These are phyloP conservation scores for Platichthys flesus DNA, from an alignment of 2,113 vertebrate species.

Conservation along the genomic window DNA sequence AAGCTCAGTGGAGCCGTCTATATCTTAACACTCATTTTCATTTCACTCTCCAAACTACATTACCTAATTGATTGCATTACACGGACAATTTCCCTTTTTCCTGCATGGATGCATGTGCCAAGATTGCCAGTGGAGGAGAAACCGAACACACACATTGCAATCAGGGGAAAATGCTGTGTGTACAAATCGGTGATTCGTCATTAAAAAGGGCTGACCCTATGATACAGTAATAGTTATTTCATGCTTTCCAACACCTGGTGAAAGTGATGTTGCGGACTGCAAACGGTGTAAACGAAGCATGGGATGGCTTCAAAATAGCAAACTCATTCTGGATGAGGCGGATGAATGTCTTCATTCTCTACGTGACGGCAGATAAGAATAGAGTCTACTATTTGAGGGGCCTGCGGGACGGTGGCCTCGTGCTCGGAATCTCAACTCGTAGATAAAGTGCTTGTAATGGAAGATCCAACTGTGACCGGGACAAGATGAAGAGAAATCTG, in stretches of 20 bases:
- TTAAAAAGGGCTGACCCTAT: constrained; percentile 7
- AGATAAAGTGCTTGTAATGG: constrained; percentile 30
- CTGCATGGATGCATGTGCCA: constrained; percentile 27
- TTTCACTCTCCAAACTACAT: constrained; percentile 33
- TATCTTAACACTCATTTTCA: constrained; percentile 26
- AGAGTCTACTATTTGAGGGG: not conserved
- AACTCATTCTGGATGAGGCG: not conserved
- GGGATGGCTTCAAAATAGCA: too few species aligned
- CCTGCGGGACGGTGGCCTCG: not conserved
- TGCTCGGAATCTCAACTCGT: constrained; percentile 15
- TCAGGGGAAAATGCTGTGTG: constrained; percentile 3
- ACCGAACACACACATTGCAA: constrained; percentile 26
- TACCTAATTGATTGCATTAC: constrained; percentile 60
- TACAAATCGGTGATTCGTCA: constrained; percentile 4
- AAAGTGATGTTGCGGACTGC: not conserved
- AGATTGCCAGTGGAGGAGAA: constrained; percentile 32
- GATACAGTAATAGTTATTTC: not conserved
- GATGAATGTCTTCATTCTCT: not conserved
- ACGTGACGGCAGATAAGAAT: not conserved
- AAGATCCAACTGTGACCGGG: constrained; percentile 42
- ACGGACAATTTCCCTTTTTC: constrained; percentile 54
- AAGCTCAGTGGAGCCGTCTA: not conserved
- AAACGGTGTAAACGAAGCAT: not conserved
- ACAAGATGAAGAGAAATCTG: constrained; percentile 30
- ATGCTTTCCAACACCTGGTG: not conserved